Conservation (phyloP, 2,888 invertebrate species). For the Corythucha ciliata region DNA sequence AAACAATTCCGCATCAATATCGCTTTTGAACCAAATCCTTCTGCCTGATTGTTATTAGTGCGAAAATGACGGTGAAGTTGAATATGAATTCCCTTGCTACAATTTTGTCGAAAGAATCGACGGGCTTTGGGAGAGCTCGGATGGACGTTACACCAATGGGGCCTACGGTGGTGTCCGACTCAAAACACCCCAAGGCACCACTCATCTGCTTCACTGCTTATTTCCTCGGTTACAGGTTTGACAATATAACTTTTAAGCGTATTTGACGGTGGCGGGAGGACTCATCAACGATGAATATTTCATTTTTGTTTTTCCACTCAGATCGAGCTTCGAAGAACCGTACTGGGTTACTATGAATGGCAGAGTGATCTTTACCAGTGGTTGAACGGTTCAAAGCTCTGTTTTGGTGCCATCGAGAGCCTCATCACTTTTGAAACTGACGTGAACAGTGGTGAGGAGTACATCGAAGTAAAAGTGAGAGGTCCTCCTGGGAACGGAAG, state of each 20-base stretch:
- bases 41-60: constrained; percentile 49
- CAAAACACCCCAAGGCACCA: constrained; percentile 48
- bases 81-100: constrained; percentile 67
- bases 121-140: constrained; percentile 56
- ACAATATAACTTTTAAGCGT: not conserved
- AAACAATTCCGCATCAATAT: no score
- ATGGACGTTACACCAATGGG: constrained; percentile 44
- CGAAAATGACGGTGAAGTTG: constrained; percentile 59
- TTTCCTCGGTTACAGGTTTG: constrained; percentile 56
- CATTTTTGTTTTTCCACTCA: constrained; percentile 35
- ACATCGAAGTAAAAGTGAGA: constrained; percentile 56
- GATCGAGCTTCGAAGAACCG: constrained; percentile 50
- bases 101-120: constrained; percentile 55
- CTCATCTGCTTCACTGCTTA: constrained; percentile 53
- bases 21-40: no score
- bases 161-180: constrained; percentile 57
- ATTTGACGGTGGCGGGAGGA: not conserved
- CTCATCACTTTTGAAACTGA: constrained; percentile 53
- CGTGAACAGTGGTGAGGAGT: constrained; percentile 42
- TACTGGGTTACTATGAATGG: constrained; percentile 47
- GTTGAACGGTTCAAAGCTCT: constrained; percentile 61
- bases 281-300: not conserved
- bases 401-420: constrained; percentile 57
- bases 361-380: constrained; percentile 59
- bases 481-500: constrained; percentile 50